Conservation (phyloP, 2,797 vertebrate genomes). For the Hyperoplus lanceolatus region DNA sequence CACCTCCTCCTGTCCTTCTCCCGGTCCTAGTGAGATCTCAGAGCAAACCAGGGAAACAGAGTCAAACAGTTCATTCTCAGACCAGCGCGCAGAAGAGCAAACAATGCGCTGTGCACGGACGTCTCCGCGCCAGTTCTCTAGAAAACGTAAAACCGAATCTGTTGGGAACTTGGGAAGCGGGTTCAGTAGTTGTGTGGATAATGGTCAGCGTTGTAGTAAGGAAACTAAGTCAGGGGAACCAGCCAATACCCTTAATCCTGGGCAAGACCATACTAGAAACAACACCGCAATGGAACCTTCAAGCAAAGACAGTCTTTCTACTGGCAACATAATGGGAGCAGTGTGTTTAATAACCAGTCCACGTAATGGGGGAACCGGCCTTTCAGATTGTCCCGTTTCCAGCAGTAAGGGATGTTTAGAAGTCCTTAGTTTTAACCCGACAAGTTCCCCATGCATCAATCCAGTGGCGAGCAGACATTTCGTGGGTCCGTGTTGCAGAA, state of each 20-base stretch:
- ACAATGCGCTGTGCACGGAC: constrained; percentile 83
- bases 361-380: not conserved
- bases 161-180: constrained; percentile 9
- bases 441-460: not conserved
- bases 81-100: constrained; percentile 76
- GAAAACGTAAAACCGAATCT: constrained; percentile 35
- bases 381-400: constrained; percentile 1
- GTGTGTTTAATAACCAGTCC: not conserved
- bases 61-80: constrained; percentile 63
- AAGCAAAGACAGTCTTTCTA: constrained; percentile 9
- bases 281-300: not conserved
- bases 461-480: constrained; percentile 10
- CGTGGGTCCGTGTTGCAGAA: constrained; percentile 41
- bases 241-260: not conserved
- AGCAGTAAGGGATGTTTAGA: constrained; percentile 10
- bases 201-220: constrained; percentile 23
- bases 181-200: constrained; percentile 24
- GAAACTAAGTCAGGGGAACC: not conserved
- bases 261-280: constrained; percentile 10
- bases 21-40: not conserved
- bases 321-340: not conserved
- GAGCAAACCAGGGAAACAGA: constrained; percentile 43
- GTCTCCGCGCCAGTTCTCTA: constrained; percentile 67
- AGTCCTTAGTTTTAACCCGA: constrained; percentile 6
- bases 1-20: not conserved